phyloP scores from a whole-genome alignment of 2,888 invertebrate species.

The Tanypteryx hageni region DNA sequence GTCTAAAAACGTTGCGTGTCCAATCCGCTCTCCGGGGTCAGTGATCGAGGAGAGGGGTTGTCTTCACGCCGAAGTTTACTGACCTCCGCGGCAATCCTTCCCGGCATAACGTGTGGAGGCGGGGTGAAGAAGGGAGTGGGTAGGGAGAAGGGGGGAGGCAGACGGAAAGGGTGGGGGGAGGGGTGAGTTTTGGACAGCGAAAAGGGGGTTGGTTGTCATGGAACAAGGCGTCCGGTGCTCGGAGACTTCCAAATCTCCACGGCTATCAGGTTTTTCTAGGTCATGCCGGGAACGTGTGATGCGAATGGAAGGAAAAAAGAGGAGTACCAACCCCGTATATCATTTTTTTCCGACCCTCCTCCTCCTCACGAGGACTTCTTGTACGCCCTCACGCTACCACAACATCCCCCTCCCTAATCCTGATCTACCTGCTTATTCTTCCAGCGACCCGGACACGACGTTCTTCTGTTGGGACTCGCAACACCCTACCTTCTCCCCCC shows the following conservation, averaged over 20 bases:
- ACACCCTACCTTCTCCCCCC: neutral
- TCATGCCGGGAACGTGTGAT: conserved; percentile 33
- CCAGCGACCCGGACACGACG: neutral
- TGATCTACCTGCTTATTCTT: neutral
- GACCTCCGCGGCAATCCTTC: conserved; percentile 7
- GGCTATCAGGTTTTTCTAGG: conserved; percentile 56
- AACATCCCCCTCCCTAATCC: neutral
- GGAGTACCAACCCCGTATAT: neutral
- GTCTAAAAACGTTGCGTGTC: neutral
- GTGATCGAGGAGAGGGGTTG: conserved; percentile 6
- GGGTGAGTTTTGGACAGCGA: neutral
- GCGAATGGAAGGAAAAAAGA: neutral
- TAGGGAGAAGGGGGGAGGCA: neutral
- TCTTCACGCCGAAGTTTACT: conserved; percentile 20
- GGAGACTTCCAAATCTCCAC: conserved; percentile 26
- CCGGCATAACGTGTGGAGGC: neutral
- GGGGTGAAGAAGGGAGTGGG: neutral
- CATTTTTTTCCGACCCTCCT: neutral
- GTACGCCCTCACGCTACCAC: neutral
- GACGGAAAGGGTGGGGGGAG: neutral
- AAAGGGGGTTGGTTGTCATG: conserved; percentile 35
- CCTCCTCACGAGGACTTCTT: neutral
- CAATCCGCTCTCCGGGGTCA: neutral
- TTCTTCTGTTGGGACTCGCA: neutral
- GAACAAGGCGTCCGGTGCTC: neutral